Conservation (phyloP, 2,888 invertebrate genomes). For the Zhengitettix transpicula region DNA sequence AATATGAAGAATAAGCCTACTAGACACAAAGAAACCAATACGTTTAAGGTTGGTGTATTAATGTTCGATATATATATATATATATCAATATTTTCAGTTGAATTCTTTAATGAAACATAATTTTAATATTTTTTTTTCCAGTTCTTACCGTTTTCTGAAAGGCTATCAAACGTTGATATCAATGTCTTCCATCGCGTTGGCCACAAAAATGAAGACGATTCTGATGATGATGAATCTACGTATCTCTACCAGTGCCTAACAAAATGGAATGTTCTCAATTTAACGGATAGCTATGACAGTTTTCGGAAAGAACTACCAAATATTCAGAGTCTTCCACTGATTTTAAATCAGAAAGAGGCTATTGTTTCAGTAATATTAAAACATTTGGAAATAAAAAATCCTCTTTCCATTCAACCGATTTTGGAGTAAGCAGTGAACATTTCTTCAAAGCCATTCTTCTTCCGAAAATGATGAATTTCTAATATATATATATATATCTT, state of each 20-base stretch:
- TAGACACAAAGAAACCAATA: conserved; percentile 58
- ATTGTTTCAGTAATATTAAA: conserved; percentile 54
- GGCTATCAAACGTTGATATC: conserved; percentile 70
- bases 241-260: conserved; percentile 66
- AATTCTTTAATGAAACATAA: neutral
- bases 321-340: conserved; percentile 62
- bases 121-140: conserved; percentile 27
- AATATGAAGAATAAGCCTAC: conserved; percentile 54
- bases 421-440: conserved; percentile 56
- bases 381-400: conserved; percentile 54
- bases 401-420: conserved; percentile 59
- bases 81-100: neutral
- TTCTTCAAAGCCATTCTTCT: too few relatives aligned
- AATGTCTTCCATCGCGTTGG: conserved; percentile 74
- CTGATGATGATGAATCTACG: conserved; percentile 50
- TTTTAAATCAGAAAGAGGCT: conserved; percentile 62
- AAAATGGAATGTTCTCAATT: conserved; percentile 81
- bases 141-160: conserved; percentile 78
- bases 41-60: conserved; percentile 48
- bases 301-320: conserved; percentile 60
- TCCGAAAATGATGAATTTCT: neutral
- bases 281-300: conserved; percentile 62
- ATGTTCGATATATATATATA: neutral
- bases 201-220: conserved; percentile 51
- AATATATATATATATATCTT: conserved; percentile 19